phyloP scores from a whole-genome alignment of 2,797 vertebrate genomes.

The Taeniopygia guttata region DNA sequence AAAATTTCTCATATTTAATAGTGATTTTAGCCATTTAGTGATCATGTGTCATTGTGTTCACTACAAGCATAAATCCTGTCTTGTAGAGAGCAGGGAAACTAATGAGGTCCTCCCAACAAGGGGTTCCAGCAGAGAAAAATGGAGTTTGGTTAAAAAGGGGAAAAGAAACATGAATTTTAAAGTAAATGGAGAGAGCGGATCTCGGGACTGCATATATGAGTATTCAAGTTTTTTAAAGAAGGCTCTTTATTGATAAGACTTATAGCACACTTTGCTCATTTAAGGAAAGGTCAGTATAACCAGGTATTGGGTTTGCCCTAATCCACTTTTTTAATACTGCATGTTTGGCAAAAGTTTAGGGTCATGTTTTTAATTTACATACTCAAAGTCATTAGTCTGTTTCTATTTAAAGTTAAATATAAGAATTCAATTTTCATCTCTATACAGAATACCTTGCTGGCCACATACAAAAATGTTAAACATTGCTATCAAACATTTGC shows the following conservation, averaged over 20 bases:
- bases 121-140: slow-evolving; percentile 61
- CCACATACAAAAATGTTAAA: slow-evolving; percentile 17
- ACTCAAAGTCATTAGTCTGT: slow-evolving; percentile 23
- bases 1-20: slow-evolving; percentile 73
- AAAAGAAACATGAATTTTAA: slow-evolving; percentile 8
- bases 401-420: slow-evolving; percentile 44
- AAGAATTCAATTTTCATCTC: too few species aligned
- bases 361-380: slow-evolving; percentile 42
- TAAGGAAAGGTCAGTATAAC: not conserved
- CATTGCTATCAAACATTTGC: not conserved
- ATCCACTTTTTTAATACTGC: not conserved
- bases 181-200: not conserved
- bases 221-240: not conserved
- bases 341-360: slow-evolving; percentile 24
- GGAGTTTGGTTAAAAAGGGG: slow-evolving; percentile 15
- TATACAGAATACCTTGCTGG: not conserved
- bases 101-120: slow-evolving; percentile 66
- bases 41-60: slow-evolving; percentile 76
- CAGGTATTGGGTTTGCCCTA: not conserved
- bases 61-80: slow-evolving; percentile 75
- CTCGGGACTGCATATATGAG: not conserved
- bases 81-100: slow-evolving; percentile 73
- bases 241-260: not conserved
- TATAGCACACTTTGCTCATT: not conserved
- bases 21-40: slow-evolving; percentile 65